Base-by-base conservation (phyloP, 1,140 invertebrate species). In the Odontomachus brunneus region DNA sequence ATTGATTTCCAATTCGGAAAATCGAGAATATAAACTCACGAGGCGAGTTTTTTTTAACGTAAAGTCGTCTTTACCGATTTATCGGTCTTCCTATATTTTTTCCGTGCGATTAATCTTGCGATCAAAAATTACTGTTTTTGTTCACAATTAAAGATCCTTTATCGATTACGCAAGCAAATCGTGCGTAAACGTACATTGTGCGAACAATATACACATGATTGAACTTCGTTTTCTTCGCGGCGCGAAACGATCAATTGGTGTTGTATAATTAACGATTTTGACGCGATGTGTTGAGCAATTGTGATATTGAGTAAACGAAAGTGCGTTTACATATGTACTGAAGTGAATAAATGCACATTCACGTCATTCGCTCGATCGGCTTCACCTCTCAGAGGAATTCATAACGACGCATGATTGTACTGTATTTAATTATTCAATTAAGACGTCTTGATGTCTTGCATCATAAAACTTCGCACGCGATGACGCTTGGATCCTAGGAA, bases 241-340 rank as follows among this genome's bases (percentile, higher is more conserved):
- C 33, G 17, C 17, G 62, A 60, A 4, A 22, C 49, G 17, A 19
- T 29, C 33, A 17, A 0, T 62, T 74, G 17, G n/a, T 26, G 29
- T 75, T 15, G 14, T 60, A n/a, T n/a, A 62, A 74, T 17, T 74
- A 22, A 3, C 12, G 11, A 72, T 59, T 48, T 59, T 29, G 38
- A 9, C 24, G 17, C 17, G 19, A 63, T 44, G 38, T 3, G 15
- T 75, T 75, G 29, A 24, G 38, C 17, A 74, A 49, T 44, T 74
- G 17, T 2, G 2, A 1, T 14, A 19, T 62, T 29, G 48, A 63
- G 62, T 75, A 11, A 7, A 44, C 38, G 9, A 49, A 75, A 12
- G 29, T 44, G 49, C 5, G 3, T 74, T 1, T 24, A 3, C 29
- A 24, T n/a, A 17, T 44, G 38, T 73, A 48, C 26, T 5, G 38